Conservation (phyloP, 2,888 invertebrate species). For the Kryphioiulus occultus region DNA sequence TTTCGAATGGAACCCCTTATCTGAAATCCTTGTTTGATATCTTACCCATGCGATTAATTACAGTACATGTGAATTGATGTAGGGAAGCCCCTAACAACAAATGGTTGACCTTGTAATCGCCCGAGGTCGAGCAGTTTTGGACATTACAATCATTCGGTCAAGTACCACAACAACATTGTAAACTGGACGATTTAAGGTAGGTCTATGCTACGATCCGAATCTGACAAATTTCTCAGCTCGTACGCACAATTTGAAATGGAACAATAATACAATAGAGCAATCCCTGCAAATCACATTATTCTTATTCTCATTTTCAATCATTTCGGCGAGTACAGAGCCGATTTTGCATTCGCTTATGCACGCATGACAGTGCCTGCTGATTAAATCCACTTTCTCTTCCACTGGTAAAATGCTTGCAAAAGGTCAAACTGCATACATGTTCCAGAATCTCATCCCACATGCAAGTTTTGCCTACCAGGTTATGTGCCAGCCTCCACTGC, state of each 20-base stretch:
- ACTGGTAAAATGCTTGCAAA: neutral
- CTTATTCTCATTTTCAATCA: neutral
- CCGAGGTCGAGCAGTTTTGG: too few relatives aligned
- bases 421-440: neutral
- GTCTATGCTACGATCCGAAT: too few relatives aligned
- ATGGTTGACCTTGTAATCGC: too few relatives aligned
- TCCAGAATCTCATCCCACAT: neutral
- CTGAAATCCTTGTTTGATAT: too few relatives aligned
- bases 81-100: too few relatives aligned
- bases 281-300: neutral
- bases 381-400: neutral
- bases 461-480: neutral
- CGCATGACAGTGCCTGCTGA: neutral
- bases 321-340: neutral
- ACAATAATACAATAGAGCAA: neutral
- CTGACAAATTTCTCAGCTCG: neutral
- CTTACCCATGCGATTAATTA: too few relatives aligned
- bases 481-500: neutral
- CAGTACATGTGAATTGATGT: too few relatives aligned
- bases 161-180: neutral
- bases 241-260: too few relatives aligned
- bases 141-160: neutral
- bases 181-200: neutral
- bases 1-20: too few relatives aligned
- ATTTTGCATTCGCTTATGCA: neutral